phyloP scores from a whole-genome alignment of 2,888 invertebrate species.

The Megastigmus dorsalis region DNA sequence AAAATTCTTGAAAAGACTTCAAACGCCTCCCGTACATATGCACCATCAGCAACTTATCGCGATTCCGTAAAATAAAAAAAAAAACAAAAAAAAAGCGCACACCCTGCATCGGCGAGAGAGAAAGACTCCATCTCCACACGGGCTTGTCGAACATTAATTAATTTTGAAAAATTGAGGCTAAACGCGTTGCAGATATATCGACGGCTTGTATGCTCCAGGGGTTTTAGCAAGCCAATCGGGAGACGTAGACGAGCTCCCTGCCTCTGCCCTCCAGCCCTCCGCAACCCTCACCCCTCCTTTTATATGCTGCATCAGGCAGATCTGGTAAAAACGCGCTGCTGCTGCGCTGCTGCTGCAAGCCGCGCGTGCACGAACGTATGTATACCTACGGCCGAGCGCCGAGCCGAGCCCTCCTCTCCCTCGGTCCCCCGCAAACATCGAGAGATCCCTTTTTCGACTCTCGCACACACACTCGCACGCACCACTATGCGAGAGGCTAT shows the following conservation, averaged over 20 bases:
- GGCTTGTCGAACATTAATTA: constrained; percentile 72
- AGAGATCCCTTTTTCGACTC: constrained; percentile 61
- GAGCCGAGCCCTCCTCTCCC: background rate
- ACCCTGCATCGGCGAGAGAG: background rate
- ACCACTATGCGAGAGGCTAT: too few relatives aligned
- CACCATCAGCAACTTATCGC: constrained; percentile 19
- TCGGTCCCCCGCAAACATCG: constrained; percentile 58
- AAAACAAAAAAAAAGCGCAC: too few relatives aligned
- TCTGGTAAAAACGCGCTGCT: constrained; percentile 45
- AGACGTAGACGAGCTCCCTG: constrained; percentile 59
- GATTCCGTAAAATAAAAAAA: constrained; percentile 2
- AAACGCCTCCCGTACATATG: too few relatives aligned
- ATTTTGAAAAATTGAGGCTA: constrained; percentile 73
- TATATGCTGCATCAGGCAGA: constrained; percentile 48
- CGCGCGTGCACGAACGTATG: constrained; percentile 13
- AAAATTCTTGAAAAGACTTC: background rate
- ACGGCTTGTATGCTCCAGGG: constrained; percentile 62
- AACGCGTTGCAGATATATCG: constrained; percentile 64
- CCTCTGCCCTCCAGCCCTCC: constrained; percentile 3
- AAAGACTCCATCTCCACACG: constrained; percentile 5
- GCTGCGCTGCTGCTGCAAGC: constrained; percentile 3
- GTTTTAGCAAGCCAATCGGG: constrained; percentile 68
- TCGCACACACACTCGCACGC: constrained; percentile 49
- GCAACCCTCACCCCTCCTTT: constrained; percentile 8
- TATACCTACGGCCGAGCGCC: constrained; percentile 1